These are phyloP conservation scores for Brachyptera risi DNA, from an alignment of 2,888 invertebrate genomes.

Conservation along the genomic window DNA sequence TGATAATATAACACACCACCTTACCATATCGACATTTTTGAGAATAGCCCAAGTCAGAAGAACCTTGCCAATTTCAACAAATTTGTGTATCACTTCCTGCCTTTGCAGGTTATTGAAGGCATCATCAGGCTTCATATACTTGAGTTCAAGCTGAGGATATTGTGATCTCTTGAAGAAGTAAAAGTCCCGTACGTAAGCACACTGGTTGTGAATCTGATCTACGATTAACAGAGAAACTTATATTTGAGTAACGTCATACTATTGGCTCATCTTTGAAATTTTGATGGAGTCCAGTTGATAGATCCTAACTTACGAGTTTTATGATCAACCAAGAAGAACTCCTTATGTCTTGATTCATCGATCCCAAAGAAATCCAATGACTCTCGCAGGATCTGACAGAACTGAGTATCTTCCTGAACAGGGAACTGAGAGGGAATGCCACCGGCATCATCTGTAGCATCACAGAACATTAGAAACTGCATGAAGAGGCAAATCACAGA, in stretches of 20 bases:
- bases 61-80: constrained; percentile 96
- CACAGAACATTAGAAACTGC: too few species aligned
- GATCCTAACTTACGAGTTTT: constrained; percentile 94
- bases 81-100: constrained; percentile 88
- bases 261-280: too few species aligned
- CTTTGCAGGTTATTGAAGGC: constrained; percentile 87
- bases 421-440: constrained; percentile 98
- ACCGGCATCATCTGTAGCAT: too few species aligned
- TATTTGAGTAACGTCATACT: background rate
- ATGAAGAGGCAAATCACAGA: too few species aligned
- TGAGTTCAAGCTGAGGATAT: constrained; percentile 92
- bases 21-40: constrained; percentile 86
- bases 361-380: constrained; percentile 96
- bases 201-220: constrained; percentile 96
- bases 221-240: constrained; percentile 35
- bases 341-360: constrained; percentile 80
- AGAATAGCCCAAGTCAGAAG: constrained; percentile 86
- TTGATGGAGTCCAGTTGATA: too few species aligned
- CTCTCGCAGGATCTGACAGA: constrained; percentile 90
- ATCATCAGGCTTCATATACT: constrained; percentile 88
- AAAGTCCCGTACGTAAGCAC: constrained; percentile 91
- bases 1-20: constrained; percentile 27
- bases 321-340: constrained; percentile 95
- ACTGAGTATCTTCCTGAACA: constrained; percentile 96
- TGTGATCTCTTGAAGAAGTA: constrained; percentile 96